Conservation (phyloP, 1,140 invertebrate genomes). For the Bombus confusus region DNA sequence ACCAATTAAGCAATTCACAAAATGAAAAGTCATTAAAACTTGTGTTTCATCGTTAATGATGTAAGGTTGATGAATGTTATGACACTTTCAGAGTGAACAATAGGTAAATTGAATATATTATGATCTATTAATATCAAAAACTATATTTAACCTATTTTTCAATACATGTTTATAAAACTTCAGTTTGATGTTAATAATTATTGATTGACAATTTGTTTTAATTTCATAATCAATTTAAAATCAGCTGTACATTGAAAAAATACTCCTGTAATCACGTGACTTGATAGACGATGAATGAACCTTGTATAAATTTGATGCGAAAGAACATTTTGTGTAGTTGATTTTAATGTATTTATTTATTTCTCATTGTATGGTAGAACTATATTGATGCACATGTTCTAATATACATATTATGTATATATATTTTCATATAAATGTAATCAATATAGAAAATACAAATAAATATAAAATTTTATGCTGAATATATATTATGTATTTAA, state of each 20-base stretch:
- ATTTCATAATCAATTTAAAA: background rate
- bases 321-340: too few species aligned
- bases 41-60: background rate
- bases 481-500: background rate
- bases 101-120: background rate
- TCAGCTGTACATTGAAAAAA: background rate
- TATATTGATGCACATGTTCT: background rate
- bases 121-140: background rate
- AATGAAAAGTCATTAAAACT: conserved; percentile 29
- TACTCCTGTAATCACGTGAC: background rate
- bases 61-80: background rate
- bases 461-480: background rate
- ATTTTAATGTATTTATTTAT: background rate
- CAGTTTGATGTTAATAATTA: background rate
- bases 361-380: background rate
- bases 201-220: background rate
- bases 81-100: background rate
- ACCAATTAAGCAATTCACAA: background rate
- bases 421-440: background rate
- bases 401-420: background rate
- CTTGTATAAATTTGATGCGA: too few species aligned
- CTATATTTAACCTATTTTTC: background rate
- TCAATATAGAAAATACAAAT: background rate
- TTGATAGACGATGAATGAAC: background rate
- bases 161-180: background rate